Evolutionary conservation across 2,888 invertebrate genomes (phyloP).

Genomic region (Hirtodrosophila alboralis): DNA sequence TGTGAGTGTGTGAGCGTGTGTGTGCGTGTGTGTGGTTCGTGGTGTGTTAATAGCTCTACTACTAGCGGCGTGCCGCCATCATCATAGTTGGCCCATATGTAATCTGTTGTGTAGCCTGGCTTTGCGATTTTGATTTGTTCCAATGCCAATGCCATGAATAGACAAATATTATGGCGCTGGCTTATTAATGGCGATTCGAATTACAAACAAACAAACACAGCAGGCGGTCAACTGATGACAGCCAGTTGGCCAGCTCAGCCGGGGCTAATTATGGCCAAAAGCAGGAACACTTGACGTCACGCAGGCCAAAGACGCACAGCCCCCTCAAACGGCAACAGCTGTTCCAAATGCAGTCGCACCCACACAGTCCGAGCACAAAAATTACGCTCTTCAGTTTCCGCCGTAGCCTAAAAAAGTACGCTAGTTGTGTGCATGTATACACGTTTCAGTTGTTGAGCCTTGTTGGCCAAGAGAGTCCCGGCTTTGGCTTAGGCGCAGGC

Average conservation of each 20-base stretch:
- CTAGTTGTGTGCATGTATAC: constrained; percentile 59
- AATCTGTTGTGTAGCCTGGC: constrained; percentile 26
- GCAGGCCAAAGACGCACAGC: constrained; percentile 12
- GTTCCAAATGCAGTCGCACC: constrained; percentile 55
- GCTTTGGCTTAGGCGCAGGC: constrained; percentile 51
- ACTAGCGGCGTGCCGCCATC: constrained; percentile 43
- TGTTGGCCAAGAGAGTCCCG: constrained; percentile 40
- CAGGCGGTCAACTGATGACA: constrained; percentile 19
- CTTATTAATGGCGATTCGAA: constrained; percentile 61
- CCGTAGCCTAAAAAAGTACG: no score
- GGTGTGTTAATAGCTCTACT: constrained; percentile 27
- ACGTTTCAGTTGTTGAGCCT: constrained; percentile 68
- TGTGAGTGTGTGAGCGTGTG: not conserved
- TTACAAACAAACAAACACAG: constrained; percentile 30
- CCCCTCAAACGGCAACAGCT: constrained; percentile 63
- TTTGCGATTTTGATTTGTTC: constrained; percentile 46
- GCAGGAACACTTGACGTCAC: constrained; percentile 62
- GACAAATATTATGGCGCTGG: constrained; percentile 67
- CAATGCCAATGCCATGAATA: constrained; percentile 52
- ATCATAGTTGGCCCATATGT: constrained; percentile 14
- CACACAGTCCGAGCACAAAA: constrained; percentile 31
- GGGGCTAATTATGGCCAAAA: constrained; percentile 61
- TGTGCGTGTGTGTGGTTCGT: constrained; percentile 9
- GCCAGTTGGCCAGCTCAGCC: constrained; percentile 4
- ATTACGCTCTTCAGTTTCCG: no score